A percentile compares a stretch with the other conserved stretches of the same genome.
Conservation (phyloP, 2,113 vertebrate species). For the Embiotoca jacksoni region DNA sequence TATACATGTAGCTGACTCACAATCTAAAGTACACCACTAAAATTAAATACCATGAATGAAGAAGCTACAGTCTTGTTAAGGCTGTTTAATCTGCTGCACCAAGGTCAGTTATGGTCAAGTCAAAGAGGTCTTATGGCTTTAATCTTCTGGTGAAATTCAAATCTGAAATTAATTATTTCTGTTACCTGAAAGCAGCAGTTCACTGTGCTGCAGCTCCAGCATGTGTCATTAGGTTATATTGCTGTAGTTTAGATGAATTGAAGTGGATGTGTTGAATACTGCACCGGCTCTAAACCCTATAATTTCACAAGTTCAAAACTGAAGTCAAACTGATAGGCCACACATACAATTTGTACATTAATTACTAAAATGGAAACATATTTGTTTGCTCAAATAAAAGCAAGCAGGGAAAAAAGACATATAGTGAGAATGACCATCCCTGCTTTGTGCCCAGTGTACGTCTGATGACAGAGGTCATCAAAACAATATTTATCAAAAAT, state of each 20-base stretch:
- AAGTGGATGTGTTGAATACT: background rate
- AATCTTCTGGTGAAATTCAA: background rate
- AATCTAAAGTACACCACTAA: no score
- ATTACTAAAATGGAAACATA: background rate
- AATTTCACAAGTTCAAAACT: background rate
- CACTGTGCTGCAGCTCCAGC: background rate
- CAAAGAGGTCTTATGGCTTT: background rate
- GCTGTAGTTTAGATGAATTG: conserved; percentile 4
- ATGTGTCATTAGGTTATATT: background rate
- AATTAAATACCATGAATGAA: no score
- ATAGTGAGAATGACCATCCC: background rate
- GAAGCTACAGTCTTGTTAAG: background rate
- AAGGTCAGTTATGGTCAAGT: background rate
- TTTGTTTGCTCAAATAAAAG: background rate
- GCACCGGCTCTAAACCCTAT: background rate
- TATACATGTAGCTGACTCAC: no score
- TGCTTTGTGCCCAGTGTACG: background rate
- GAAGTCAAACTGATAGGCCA: background rate
- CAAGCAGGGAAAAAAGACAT: background rate
- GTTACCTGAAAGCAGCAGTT: background rate
- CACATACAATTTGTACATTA: background rate
- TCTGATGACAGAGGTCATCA: no score
- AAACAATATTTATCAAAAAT: no score
- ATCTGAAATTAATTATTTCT: background rate
- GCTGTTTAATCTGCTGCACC: background rate